A percentile compares a stretch with the other conserved stretches of the same genome.
Conservation (phyloP, 1,140 invertebrate species). For the Trichonephila clavipes region DNA sequence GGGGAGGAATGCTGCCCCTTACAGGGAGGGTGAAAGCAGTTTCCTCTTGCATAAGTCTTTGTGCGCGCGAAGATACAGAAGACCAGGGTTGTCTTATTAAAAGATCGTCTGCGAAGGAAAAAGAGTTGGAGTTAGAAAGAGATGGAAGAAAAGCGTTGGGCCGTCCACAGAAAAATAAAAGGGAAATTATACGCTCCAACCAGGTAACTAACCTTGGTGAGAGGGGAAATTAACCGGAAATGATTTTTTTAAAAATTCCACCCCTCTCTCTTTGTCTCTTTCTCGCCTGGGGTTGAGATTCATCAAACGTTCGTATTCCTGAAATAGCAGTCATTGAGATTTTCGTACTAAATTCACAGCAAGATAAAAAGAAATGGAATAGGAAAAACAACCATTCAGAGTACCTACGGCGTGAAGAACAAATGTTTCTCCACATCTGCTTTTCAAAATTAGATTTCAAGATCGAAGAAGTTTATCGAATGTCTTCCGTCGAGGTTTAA, state of each 20-base stretch:
- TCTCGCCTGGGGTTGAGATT: not conserved
- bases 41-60: slow-evolving; percentile 53
- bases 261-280: not conserved
- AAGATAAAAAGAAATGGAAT: not conserved
- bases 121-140: not conserved
- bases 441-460: slow-evolving; percentile 48
- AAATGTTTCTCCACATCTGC: slow-evolving; percentile 2
- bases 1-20: slow-evolving; percentile 24
- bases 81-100: slow-evolving; percentile 42
- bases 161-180: not conserved
- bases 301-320: not conserved
- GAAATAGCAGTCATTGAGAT: not conserved
- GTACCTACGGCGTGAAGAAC: not conserved
- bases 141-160: not conserved
- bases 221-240: slow-evolving; percentile 43
- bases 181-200: not conserved
- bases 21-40: not conserved
- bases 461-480: slow-evolving; percentile 15
- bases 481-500: not conserved
- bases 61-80: not conserved
- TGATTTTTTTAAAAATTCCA: not conserved
- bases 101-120: slow-evolving; percentile 19
- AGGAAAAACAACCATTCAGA: not conserved
- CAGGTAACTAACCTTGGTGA: slow-evolving; percentile 8
- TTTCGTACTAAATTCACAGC: not conserved